Conservation (phyloP, 2,888 invertebrate genomes). For the Chloroclystis v-ata region DNA sequence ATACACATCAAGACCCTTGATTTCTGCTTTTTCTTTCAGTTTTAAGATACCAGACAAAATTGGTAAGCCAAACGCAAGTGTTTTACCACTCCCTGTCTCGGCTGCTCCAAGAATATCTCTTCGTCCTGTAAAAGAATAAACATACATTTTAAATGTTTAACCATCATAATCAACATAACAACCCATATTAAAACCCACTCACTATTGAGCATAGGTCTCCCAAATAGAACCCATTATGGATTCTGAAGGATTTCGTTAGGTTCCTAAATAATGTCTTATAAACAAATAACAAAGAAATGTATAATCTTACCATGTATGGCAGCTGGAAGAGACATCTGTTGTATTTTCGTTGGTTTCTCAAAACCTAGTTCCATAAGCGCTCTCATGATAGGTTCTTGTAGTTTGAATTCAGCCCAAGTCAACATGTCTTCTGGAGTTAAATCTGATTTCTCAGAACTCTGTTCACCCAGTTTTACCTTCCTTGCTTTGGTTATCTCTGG, state of each 20-base stretch:
- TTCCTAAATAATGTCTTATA: too few relatives aligned
- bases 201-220: too few relatives aligned
- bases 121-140: slow-evolving; percentile 61
- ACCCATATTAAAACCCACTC: too few relatives aligned
- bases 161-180: too few relatives aligned
- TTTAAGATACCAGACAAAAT: slow-evolving; percentile 91
- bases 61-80: slow-evolving; percentile 97
- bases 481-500: slow-evolving; percentile 13
- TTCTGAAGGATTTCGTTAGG: too few relatives aligned
- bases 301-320: slow-evolving; percentile 86
- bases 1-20: slow-evolving; percentile 58
- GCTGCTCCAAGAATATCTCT: slow-evolving; percentile 98
- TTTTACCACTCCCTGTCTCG: slow-evolving; percentile 99
- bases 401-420: slow-evolving; percentile 82
- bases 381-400: slow-evolving; percentile 83
- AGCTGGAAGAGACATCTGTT: slow-evolving; percentile 86
- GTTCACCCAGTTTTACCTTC: slow-evolving; percentile 56
- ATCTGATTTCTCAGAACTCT: slow-evolving; percentile 35
- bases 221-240: too few relatives aligned
- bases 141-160: too few relatives aligned
- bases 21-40: slow-evolving; percentile 72
- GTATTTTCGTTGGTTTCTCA: slow-evolving; percentile 91
- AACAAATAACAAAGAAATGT: too few relatives aligned
- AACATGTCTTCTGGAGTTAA: slow-evolving; percentile 69
- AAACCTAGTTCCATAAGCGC: slow-evolving; percentile 88